Conservation (phyloP, 2,888 invertebrate species). For the Drosophila acutilabella region DNA sequence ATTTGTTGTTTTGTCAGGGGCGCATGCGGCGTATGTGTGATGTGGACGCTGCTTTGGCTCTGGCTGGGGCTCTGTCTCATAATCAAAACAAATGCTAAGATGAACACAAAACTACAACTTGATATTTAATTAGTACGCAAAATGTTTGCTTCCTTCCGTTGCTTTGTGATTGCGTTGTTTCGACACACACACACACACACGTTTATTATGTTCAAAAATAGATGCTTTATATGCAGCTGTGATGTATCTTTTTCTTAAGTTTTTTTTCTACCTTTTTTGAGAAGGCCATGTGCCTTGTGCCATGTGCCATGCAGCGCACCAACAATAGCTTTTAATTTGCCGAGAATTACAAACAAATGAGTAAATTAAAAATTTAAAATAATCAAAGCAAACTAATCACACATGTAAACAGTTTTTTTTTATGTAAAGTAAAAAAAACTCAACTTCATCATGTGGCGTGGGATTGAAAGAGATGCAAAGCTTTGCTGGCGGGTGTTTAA, state of each 20-base stretch:
- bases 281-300: conserved; percentile 51
- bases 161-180: conserved; percentile 31
- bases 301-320: conserved; percentile 18
- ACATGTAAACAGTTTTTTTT: conserved; percentile 51
- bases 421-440: conserved; percentile 37
- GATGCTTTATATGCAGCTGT: conserved; percentile 49
- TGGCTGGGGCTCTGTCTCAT: background rate
- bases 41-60: conserved; percentile 33
- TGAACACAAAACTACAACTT: conserved; percentile 21
- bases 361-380: conserved; percentile 11
- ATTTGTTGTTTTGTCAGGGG: conserved; percentile 26
- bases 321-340: conserved; percentile 62
- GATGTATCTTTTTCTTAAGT: background rate
- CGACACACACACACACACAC: conserved; percentile 26
- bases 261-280: conserved; percentile 19
- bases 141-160: conserved; percentile 66
- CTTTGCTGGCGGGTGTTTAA: conserved; percentile 46
- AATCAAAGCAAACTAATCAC: conserved; percentile 42
- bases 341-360: conserved; percentile 32
- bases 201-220: conserved; percentile 48
- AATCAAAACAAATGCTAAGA: conserved; percentile 23
- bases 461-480: background rate
- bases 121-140: conserved; percentile 52
- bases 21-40: conserved; percentile 61
- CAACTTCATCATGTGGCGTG: conserved; percentile 28